Evolutionary conservation across 2,888 invertebrate species (phyloP).

Genomic region (Neocrepidodera transversa): DNA sequence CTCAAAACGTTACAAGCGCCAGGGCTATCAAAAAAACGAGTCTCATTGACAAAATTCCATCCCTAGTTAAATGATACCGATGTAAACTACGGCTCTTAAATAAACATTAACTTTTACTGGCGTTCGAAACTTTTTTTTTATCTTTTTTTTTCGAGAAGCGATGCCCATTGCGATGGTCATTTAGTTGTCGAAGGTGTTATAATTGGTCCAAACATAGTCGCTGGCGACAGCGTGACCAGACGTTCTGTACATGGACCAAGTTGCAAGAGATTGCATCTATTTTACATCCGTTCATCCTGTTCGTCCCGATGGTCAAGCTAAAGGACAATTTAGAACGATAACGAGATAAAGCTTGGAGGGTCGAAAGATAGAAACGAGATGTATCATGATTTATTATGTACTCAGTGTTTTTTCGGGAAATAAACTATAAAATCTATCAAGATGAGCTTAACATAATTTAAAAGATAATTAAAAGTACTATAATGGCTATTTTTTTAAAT

Average conservation of each 20-base stretch:
- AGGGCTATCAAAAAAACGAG: slow-evolving; percentile 15
- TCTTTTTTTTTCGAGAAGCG: slow-evolving; percentile 40
- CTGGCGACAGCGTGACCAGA: slow-evolving; percentile 61
- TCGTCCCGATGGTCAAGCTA: slow-evolving; percentile 41
- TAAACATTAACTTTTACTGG: slow-evolving; percentile 48
- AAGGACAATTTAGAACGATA: slow-evolving; percentile 9
- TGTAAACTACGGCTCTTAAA: slow-evolving; percentile 40
- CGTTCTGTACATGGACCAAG: slow-evolving; percentile 43
- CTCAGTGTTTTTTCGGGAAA: no score
- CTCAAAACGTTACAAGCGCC: slow-evolving; percentile 5
- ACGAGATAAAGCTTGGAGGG: background rate
- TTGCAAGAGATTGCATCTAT: slow-evolving; percentile 45
- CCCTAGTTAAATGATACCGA: slow-evolving; percentile 35
- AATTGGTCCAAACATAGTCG: slow-evolving; percentile 60
- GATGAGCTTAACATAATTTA: no score
- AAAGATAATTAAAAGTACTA: no score
- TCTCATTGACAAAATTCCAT: slow-evolving; percentile 21
- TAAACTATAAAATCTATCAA: no score
- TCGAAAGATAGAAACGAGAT: background rate
- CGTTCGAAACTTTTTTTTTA: slow-evolving; percentile 43
- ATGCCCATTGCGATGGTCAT: slow-evolving; percentile 58
- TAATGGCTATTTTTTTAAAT: no score
- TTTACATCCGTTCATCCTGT: slow-evolving; percentile 42
- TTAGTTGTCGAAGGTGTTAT: slow-evolving; percentile 61
- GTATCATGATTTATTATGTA: no score